A percentile compares a stretch with the other conserved stretches of the same genome.
Evolutionary conservation across 1,140 invertebrate genomes (phyloP).

Genomic region (Delia radicum): DNA sequence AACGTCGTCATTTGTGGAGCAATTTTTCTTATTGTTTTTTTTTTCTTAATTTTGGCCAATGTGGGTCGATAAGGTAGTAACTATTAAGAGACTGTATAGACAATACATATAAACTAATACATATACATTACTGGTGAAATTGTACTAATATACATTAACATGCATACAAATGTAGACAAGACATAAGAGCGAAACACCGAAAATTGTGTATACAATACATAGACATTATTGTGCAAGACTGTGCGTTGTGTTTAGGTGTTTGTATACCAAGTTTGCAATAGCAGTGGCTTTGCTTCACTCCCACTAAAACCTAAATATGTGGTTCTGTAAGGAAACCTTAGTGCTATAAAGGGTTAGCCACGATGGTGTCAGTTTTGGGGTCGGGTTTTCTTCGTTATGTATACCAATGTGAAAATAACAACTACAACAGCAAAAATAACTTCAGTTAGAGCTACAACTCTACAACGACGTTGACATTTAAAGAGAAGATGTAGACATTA

Average conservation of each 20-base stretch:
- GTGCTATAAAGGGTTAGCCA: slow-evolving; percentile 57
- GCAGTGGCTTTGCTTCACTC: slow-evolving; percentile 34
- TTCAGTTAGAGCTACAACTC: background rate
- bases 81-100: background rate
- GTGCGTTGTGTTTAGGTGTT: background rate
- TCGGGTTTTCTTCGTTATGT: slow-evolving; percentile 48
- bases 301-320: slow-evolving; percentile 55
- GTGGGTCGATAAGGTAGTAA: slow-evolving; percentile 19
- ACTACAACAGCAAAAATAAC: background rate
- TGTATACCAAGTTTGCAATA: slow-evolving; percentile 31
- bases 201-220: background rate
- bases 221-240: background rate
- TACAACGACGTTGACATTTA: background rate
- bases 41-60: slow-evolving; percentile 7
- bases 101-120: background rate
- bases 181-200: background rate
- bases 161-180: background rate
- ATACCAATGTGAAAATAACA: background rate
- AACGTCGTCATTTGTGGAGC: slow-evolving; percentile 17
- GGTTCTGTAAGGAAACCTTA: slow-evolving; percentile 57
- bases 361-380: slow-evolving; percentile 55
- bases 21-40: slow-evolving; percentile 6
- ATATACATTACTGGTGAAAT: background rate
- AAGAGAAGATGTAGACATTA: background rate
- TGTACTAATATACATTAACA: background rate